Evolutionary conservation across 2,113 vertebrate genomes (phyloP).

Genomic region (Barnardius zonarius): DNA sequence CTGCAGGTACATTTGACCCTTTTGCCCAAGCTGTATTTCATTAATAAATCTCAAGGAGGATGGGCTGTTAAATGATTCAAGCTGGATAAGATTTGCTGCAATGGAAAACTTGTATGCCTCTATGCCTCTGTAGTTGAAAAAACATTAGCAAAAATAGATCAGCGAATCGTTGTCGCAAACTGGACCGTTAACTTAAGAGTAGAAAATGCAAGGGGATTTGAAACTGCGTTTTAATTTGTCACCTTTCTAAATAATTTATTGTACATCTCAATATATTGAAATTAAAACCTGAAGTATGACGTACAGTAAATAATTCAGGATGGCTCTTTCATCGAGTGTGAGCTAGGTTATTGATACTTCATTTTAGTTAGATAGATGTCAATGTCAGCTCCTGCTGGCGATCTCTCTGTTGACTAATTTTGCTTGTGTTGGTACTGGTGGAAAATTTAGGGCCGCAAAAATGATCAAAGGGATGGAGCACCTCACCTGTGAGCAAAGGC

Average conservation of each 20-base stretch:
- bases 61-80: slow-evolving; percentile 52
- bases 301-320: slow-evolving; percentile 77
- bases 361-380: slow-evolving; percentile 53
- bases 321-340: slow-evolving; percentile 73
- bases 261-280: slow-evolving; percentile 59
- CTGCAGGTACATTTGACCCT: slow-evolving; percentile 17
- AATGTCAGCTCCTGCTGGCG: not conserved
- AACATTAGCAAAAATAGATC: not conserved
- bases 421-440: not conserved
- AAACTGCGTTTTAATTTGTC: slow-evolving; percentile 46
- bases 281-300: slow-evolving; percentile 76
- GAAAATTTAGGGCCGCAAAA: not conserved
- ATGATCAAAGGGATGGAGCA: not conserved
- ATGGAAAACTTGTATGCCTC: not conserved
- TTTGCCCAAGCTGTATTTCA: slow-evolving; percentile 25
- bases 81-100: slow-evolving; percentile 39
- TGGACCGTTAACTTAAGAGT: not conserved
- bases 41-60: not conserved
- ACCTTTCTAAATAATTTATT: slow-evolving; percentile 42
- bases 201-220: not conserved
- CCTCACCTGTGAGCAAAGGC: not conserved
- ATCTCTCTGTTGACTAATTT: slow-evolving; percentile 23
- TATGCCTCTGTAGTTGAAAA: not conserved
- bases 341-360: slow-evolving; percentile 69
- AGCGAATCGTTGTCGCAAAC: not conserved